Conservation (phyloP, 2,113 vertebrate species). For the Cebidichthys violaceus region DNA sequence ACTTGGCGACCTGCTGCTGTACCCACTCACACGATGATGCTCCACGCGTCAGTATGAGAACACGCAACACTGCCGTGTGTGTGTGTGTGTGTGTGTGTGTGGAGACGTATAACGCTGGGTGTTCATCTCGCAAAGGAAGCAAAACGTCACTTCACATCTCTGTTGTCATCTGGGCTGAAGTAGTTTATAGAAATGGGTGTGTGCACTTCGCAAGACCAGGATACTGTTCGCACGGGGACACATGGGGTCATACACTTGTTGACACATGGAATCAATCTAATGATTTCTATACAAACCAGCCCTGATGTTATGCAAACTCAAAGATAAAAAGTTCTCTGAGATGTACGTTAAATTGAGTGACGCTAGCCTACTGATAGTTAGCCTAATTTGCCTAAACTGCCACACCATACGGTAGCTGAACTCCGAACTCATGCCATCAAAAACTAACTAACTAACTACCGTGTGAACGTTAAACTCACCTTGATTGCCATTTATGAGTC, state of each 20-base stretch:
- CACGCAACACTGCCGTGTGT: neutral
- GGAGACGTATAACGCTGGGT: neutral
- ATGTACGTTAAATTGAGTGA: neutral
- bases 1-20: slow-evolving; percentile 23
- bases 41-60: slow-evolving; percentile 18
- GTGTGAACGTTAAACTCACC: slow-evolving; percentile 21
- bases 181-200: neutral
- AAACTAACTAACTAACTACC: neutral
- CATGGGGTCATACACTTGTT: slow-evolving; percentile 42
- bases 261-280: neutral
- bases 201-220: neutral
- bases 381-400: neutral
- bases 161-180: slow-evolving; percentile 6
- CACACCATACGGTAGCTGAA: slow-evolving; percentile 30
- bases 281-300: neutral
- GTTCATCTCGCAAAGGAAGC: neutral
- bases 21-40: slow-evolving; percentile 45
- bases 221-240: neutral
- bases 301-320: neutral
- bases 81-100: neutral
- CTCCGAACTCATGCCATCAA: neutral
- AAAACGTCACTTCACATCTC: neutral
- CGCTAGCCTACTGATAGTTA: neutral
- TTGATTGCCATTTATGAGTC: neutral
- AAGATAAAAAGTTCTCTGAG: neutral